Conservation (phyloP, 2,888 invertebrate genomes). For the Troides oblongomaculatus region DNA sequence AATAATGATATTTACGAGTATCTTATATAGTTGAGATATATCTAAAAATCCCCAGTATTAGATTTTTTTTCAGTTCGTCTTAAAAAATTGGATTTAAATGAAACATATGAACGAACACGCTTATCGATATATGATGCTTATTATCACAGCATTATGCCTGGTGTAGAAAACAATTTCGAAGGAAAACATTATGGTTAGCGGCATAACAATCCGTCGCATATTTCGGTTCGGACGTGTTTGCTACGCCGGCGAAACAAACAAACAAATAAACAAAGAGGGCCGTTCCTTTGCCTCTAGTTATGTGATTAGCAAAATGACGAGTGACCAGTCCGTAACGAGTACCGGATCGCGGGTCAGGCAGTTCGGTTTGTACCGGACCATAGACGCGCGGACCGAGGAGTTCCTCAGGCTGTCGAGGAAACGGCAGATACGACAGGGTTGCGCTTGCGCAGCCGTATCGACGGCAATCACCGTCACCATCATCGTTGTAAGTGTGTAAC, state of each 20-base stretch:
- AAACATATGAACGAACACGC: not conserved
- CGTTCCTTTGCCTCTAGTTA: slow-evolving; percentile 45
- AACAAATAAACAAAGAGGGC: slow-evolving; percentile 35
- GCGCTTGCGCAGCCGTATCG: slow-evolving; percentile 68
- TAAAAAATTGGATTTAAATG: not conserved
- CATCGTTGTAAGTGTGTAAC: slow-evolving; percentile 64
- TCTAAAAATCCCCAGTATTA: too few species aligned
- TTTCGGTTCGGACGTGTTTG: slow-evolving; percentile 52
- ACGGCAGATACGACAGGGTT: slow-evolving; percentile 67
- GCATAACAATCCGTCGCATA: slow-evolving; percentile 54
- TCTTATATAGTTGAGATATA: too few species aligned
- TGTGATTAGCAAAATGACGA: slow-evolving; percentile 61
- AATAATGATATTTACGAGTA: too few species aligned
- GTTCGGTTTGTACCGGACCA: slow-evolving; percentile 68
- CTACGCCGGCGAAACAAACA: slow-evolving; percentile 39
- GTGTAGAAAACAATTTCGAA: slow-evolving; percentile 53
- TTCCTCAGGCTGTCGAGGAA: slow-evolving; percentile 64
- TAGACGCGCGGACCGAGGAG: slow-evolving; percentile 69
- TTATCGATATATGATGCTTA: slow-evolving; percentile 22
- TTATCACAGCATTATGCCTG: slow-evolving; percentile 44
- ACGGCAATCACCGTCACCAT: slow-evolving; percentile 69
- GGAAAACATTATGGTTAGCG: slow-evolving; percentile 56
- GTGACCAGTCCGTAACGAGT: slow-evolving; percentile 56
- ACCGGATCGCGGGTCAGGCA: slow-evolving; percentile 56
- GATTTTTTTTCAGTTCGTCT: too few species aligned